phyloP scores from a whole-genome alignment of 1,140 invertebrate species.

The Venturia canescens region DNA sequence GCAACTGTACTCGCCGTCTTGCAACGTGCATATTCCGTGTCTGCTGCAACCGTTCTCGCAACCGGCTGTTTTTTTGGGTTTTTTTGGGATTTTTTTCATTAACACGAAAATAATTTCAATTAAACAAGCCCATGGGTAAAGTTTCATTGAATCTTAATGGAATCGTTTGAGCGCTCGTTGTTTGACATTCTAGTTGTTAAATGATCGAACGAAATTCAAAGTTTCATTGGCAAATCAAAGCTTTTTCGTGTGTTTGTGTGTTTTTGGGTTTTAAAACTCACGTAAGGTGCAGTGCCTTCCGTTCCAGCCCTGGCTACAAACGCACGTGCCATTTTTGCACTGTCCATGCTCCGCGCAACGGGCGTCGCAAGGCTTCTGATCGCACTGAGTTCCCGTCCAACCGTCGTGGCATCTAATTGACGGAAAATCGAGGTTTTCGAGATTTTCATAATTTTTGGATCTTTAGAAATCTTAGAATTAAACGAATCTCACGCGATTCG shows the following conservation, averaged over 20 bases:
- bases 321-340: constrained; percentile 97
- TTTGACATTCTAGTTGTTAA: no score
- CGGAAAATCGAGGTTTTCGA: not conserved
- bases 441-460: no score
- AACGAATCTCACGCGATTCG: no score
- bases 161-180: no score
- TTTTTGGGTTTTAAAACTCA: constrained; percentile 79
- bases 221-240: not conserved
- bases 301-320: constrained; percentile 98
- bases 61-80: constrained; percentile 87
- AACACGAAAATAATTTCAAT: constrained; percentile 23
- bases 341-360: constrained; percentile 96
- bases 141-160: not conserved
- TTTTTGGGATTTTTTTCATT: constrained; percentile 53
- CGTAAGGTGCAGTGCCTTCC: constrained; percentile 96
- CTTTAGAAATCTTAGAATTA: no score
- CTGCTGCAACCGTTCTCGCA: constrained; percentile 95
- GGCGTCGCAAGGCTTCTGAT: constrained; percentile 91
- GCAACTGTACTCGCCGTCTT: constrained; percentile 93
- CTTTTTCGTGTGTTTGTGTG: not conserved
- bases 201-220: not conserved
- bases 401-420: constrained; percentile 86
- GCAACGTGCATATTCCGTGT: constrained; percentile 91
- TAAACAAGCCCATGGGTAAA: not conserved
- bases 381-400: constrained; percentile 94